Evolutionary conservation across 2,797 vertebrate genomes (phyloP).

Genomic region (Sternotherus odoratus): DNA sequence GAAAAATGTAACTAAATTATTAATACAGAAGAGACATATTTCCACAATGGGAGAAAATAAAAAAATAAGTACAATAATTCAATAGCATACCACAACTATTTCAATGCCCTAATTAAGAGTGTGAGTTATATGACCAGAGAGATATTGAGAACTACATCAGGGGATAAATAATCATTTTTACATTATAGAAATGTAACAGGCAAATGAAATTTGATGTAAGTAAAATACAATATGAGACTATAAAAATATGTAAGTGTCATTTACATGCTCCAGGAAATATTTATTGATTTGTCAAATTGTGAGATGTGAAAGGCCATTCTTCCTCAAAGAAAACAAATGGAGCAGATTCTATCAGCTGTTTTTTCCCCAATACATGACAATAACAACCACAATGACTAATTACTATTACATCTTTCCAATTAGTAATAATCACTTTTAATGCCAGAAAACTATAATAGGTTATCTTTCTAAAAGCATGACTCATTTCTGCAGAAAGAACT

Average conservation of each 20-base stretch:
- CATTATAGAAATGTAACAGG: not conserved
- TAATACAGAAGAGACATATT: conserved; percentile 28
- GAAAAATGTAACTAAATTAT: conserved; percentile 25
- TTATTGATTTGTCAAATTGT: not conserved
- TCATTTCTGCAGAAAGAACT: not conserved
- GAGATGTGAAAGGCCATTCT: not conserved
- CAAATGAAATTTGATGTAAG: not conserved
- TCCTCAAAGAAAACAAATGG: not conserved
- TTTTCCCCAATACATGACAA: not conserved
- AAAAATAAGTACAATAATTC: not conserved
- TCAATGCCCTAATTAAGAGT: conserved; percentile 3
- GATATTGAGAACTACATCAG: not conserved
- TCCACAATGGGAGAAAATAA: conserved; percentile 9
- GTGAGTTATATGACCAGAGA: conserved; percentile 40
- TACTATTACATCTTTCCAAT: not conserved
- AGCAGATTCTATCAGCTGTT: too few relatives aligned
- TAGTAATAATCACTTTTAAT: not conserved
- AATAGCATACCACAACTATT: conserved; percentile 18
- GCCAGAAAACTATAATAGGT: not conserved
- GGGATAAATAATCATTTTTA: not conserved
- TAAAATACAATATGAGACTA: not conserved
- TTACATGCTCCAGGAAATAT: not conserved
- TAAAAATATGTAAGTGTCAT: not conserved
- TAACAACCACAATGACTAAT: not conserved
- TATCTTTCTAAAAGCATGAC: not conserved